phyloP scores from a whole-genome alignment of 2,113 vertebrate species.

The Cyanistes caeruleus region DNA sequence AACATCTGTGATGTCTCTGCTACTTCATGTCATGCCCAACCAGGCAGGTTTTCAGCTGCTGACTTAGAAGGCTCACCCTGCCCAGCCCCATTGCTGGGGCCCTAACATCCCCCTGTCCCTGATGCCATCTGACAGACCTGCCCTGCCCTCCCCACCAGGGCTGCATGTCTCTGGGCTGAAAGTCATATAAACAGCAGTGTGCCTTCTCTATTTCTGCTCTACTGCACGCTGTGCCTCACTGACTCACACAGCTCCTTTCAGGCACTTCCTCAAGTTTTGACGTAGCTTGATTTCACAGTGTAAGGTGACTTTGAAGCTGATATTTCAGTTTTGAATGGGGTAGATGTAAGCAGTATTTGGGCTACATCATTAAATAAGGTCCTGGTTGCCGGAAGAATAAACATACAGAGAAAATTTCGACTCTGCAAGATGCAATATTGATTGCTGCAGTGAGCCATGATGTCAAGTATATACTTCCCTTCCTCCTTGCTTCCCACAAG shows the following conservation, averaged over 20 bases:
- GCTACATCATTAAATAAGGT: background rate
- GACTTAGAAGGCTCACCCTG: background rate
- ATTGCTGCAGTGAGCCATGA: background rate
- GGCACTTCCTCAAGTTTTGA: background rate
- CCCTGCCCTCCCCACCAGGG: background rate
- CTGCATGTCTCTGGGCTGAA: background rate
- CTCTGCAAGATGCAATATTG: background rate
- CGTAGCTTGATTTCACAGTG: background rate
- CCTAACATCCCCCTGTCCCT: background rate
- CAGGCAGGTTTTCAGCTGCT: background rate
- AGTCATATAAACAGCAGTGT: background rate
- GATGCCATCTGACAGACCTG: background rate
- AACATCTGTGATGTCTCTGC: background rate
- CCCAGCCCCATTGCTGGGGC: background rate
- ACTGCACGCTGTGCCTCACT: background rate
- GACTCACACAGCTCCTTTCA: background rate
- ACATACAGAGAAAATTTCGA: rapidly evolving
- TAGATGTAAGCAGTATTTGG: background rate
- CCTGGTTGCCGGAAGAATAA: background rate
- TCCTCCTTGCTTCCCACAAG: background rate
- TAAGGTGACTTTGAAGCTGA: background rate
- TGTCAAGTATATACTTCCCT: background rate
- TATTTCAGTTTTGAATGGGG: background rate
- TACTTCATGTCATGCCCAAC: background rate
- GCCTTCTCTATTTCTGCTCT: background rate